Evolutionary conservation across 1,140 invertebrate species (phyloP), one percentile per base, ranked within the genome.

Genomic region (Drosophila biarmipes): DNA sequence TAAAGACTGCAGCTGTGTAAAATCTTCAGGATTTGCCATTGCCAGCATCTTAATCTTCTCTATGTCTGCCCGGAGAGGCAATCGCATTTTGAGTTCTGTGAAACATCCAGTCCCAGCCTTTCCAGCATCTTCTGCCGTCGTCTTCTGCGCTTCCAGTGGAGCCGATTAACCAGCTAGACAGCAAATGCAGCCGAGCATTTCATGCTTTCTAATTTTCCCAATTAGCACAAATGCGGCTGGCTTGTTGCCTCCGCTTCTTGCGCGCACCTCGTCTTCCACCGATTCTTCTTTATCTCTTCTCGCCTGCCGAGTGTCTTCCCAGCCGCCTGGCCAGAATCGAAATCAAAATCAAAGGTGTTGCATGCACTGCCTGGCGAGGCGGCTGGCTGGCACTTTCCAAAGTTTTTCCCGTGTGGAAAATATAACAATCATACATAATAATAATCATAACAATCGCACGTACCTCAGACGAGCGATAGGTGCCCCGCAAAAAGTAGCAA

Each of bases 201-300:
- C 76, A 87, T 90, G 84, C 84, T 87, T 87, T 87, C 84, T 87
- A 90, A 87, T 87, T 87, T 87, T 87, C 64, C 82, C 84, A 87
- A 87, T 87, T 87, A 87, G 84, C 84, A 86, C 79, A 84, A 86
- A 87, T 81, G 67, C 78, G 72, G 72, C 72, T 75, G 49, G 61
- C 61, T 68, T 38, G 69, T 73, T 74, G 71, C 61, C 46, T 48
- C 71, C 51, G 59, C 53, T 48, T 56, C 51, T 51, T 37, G 38
- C 40, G 21, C 15, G 34, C 52, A 40, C n/a, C 21, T 31, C 61
- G 31, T 63, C 63, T 19, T 42, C 43, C 29, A 27, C 15, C 29
- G 38, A 40, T 45, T 63, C 66, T 72, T 62, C 74, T 56, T 42
- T 53, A 42, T 52, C 45, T 63, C 49, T 58, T 63, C 49, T 58